phyloP scores from a whole-genome alignment of 1,140 invertebrate genomes.

The Apocrypta bakeri region DNA sequence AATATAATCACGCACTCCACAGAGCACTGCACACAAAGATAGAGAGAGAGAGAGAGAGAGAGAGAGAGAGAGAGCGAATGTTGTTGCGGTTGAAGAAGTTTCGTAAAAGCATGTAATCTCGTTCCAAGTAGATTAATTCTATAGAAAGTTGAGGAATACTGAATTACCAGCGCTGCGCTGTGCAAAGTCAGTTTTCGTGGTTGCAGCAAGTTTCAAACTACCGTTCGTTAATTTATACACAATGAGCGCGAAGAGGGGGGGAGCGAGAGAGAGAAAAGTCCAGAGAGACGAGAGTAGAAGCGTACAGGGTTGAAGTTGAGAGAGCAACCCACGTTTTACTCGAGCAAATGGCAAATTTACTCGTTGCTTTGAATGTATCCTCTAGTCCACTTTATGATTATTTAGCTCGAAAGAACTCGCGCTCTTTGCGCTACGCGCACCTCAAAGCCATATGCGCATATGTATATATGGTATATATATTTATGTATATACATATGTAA shows the following conservation, averaged over 20 bases:
- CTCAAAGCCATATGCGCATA: too few species aligned
- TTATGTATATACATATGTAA: not conserved
- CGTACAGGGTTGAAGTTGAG: not conserved
- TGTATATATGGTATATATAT: too few species aligned
- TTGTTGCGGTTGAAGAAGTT: conserved; percentile 47
- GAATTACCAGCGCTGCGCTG: conserved; percentile 36
- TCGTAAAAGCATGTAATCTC: conserved; percentile 49
- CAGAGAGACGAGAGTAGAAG: not conserved
- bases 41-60: not conserved
- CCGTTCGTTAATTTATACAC: conserved; percentile 50
- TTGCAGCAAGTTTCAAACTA: conserved; percentile 49
- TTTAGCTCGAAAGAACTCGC: not conserved
- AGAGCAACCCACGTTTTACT: conserved; percentile 51
- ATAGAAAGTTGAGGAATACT: conserved; percentile 48
- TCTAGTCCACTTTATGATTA: conserved; percentile 11
- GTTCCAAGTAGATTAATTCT: conserved; percentile 51
- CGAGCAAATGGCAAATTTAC: conserved; percentile 20
- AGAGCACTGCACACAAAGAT: not conserved
- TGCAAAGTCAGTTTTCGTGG: conserved; percentile 60
- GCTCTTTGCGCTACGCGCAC: not conserved
- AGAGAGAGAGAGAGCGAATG: conserved; percentile 6
- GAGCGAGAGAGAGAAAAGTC: not conserved
- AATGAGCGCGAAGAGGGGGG: conserved; percentile 23
- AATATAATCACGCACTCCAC: not conserved
- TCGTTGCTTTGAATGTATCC: not conserved